Evolutionary conservation across 2,797 vertebrate genomes (phyloP), one percentile per base, ranked within the genome.

Genomic region (Oreonectes daqikongensis): DNA sequence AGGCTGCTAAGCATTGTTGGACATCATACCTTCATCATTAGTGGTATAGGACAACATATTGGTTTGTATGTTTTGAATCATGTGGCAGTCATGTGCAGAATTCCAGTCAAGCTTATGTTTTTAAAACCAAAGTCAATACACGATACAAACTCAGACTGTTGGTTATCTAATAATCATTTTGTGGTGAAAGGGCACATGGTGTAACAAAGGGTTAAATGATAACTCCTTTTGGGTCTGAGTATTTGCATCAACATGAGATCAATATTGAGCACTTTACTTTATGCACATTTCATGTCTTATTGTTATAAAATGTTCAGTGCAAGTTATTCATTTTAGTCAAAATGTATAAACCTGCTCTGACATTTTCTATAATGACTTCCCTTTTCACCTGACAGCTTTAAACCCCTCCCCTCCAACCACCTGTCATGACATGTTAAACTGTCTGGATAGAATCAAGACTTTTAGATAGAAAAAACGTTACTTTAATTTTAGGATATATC

Each of bases 81-180:
- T 70, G 75, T 77, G 57, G 22, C 46, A 64, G 75, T 77, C 75
- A 77, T 63, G 75, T 70, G 75, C 5, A 52, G 55, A 69, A 77
- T 69, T 26, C 40, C 55, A 61, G 66, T 63, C 40, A 28, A 69
- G 65, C 55, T 57, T 72, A 18, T 1, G 61, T 32, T 67, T 83
- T 59, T 38, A 44, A 68, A 14, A 48, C 26, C 35, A 30, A 65
- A 66, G 38, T 44, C 12, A n/a, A 20, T 20, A 50, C 18, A 55
- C 15, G 42, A 3, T 24, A 15, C 35, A 55, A 11, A 11, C 8
- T 32, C 12, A 57, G 17, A 35, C 26, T 60, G 20, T 67, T 60
- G 30, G 32, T 24, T 38, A 67, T 28, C 6, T 48, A 44, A 66
- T 46, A 67, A 75, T 57, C 50, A 57, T 1, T 50, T 1, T 50